Evolutionary conservation across 2,888 invertebrate species (phyloP).

Genomic region (Tortrix viridana): DNA sequence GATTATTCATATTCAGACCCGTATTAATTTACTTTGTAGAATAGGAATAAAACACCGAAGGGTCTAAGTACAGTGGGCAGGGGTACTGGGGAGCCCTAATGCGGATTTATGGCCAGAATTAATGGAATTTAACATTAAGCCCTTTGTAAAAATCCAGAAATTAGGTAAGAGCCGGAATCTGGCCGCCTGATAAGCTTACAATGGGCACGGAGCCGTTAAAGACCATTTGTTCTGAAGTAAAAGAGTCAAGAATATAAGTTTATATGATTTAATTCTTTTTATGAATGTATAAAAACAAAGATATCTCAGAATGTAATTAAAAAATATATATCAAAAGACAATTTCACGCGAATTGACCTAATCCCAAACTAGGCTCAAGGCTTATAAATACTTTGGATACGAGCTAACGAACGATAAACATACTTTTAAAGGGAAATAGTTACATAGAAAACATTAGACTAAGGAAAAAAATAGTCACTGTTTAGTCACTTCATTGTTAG

Average conservation of each 20-base stretch:
- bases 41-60: conserved; percentile 38
- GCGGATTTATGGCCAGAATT: conserved; percentile 65
- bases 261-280: too few relatives aligned
- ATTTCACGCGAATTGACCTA: too few relatives aligned
- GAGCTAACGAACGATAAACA: too few relatives aligned
- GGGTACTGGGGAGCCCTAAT: conserved; percentile 49
- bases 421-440: too few relatives aligned
- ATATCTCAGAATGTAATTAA: too few relatives aligned
- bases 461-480: too few relatives aligned
- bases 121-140: conserved; percentile 64
- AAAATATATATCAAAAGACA: too few relatives aligned
- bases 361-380: too few relatives aligned
- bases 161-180: conserved; percentile 27
- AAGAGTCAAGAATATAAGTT: neutral
- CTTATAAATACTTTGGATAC: too few relatives aligned
- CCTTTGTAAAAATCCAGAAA: conserved; percentile 54
- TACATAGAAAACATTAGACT: too few relatives aligned
- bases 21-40: conserved; percentile 36
- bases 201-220: neutral
- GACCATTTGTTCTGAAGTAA: neutral
- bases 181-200: conserved; percentile 17
- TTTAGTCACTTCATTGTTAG: too few relatives aligned
- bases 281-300: too few relatives aligned
- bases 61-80: conserved; percentile 39
- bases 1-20: conserved; percentile 31